Evolutionary conservation across 37 sponge, comb jelly and placozoan species (phyloP).

Genomic region (Crambe crambe): DNA sequence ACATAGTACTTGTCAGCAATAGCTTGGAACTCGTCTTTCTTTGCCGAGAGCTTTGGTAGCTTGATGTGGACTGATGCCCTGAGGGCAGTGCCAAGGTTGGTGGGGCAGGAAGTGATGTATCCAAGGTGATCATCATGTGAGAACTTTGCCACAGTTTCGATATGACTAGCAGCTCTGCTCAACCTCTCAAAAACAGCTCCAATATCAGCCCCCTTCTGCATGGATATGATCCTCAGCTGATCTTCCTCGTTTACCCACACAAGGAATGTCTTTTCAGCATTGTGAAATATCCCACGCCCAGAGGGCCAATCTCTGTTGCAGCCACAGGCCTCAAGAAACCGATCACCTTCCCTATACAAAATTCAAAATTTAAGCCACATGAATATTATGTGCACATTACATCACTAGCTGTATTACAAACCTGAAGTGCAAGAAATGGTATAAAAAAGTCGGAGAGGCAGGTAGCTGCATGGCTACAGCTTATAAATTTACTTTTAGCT

Average conservation of each 20-base stretch:
- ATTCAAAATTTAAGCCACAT: constrained; percentile 71
- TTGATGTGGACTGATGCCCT: constrained; percentile 80
- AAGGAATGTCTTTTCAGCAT: constrained; percentile 73
- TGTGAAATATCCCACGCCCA: constrained; percentile 78
- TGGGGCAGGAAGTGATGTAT: constrained; percentile 84
- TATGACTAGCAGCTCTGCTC: constrained; percentile 41
- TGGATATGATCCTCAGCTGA: constrained; percentile 90
- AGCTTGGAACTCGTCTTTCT: constrained; percentile 49
- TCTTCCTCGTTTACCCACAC: constrained; percentile 95
- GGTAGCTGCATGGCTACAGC: no score
- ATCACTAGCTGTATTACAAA: no score
- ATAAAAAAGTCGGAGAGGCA: no score
- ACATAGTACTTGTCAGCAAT: constrained; percentile 64
- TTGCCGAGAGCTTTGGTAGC: constrained; percentile 70
- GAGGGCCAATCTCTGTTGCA: constrained; percentile 88
- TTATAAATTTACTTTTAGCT: no score
- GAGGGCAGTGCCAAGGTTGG: constrained; percentile 93
- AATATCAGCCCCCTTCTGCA: constrained; percentile 90
- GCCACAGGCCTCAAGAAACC: constrained; percentile 70
- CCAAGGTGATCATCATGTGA: constrained; percentile 83
- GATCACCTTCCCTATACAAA: constrained; percentile 40
- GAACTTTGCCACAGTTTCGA: constrained; percentile 72
- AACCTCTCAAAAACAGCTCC: constrained; percentile 65
- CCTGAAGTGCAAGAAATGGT: no score
- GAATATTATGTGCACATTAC: constrained; percentile 46